Evolutionary conservation across 2,797 vertebrate species (phyloP).

Genomic region (Austrolebias charrua): DNA sequence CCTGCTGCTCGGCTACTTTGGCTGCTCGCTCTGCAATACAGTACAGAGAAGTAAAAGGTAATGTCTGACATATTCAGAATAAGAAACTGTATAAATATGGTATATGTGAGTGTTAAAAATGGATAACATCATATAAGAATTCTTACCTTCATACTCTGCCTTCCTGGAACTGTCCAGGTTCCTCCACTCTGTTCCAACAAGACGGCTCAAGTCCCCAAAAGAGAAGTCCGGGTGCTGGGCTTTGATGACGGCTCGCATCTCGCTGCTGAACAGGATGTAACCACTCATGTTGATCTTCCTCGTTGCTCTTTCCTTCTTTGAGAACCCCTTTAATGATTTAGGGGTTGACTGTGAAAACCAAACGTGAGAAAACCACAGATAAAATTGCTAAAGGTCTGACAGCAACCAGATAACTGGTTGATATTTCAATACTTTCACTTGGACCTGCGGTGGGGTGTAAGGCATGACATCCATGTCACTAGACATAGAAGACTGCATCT

Average conservation of each 20-base stretch:
- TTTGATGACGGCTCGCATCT: conserved; percentile 99
- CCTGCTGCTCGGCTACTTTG: conserved; percentile 99
- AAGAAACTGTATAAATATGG: background rate
- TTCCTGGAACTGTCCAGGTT: conserved; percentile 95
- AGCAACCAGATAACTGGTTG: background rate
- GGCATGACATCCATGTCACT: conserved; percentile 92
- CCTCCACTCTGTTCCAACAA: conserved; percentile 98
- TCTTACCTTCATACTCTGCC: conserved; percentile 98
- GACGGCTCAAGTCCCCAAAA: conserved; percentile 96
- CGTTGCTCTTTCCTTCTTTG: conserved; percentile 96
- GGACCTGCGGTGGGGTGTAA: conserved; percentile 94
- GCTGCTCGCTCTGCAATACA: conserved; percentile 93
- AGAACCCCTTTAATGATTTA: conserved; percentile 92
- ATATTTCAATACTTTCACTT: conserved; percentile 4
- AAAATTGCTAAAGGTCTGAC: conserved; percentile 2
- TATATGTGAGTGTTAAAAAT: background rate
- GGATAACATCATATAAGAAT: background rate
- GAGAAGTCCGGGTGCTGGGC: conserved; percentile 98
- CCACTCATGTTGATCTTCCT: conserved; percentile 99
- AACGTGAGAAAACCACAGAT: conserved; percentile 15
- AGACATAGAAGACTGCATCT: conserved; percentile 87
- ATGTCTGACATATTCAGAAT: background rate
- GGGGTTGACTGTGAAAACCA: conserved; percentile 89
- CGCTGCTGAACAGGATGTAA: conserved; percentile 99
- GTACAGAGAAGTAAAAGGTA: background rate